phyloP scores from a whole-genome alignment of 2,797 vertebrate species.

The Dermochelys coriacea region DNA sequence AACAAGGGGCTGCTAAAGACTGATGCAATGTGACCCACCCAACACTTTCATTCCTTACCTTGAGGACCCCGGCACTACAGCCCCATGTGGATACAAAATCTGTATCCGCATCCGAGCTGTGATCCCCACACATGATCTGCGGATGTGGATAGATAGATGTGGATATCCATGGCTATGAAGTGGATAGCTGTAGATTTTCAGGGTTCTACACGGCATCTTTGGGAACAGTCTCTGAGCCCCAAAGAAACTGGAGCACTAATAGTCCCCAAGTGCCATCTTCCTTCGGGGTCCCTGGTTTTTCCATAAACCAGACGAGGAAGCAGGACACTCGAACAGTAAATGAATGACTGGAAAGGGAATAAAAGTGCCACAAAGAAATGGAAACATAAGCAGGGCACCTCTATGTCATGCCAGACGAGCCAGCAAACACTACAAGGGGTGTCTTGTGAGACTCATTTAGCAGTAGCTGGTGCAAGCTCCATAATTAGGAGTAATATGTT shows the following conservation, averaged over 20 bases:
- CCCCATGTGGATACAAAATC: no score
- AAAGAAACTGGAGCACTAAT: neutral
- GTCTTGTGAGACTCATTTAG: fast-evolving
- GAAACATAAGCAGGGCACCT: neutral
- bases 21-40: neutral
- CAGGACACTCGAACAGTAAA: neutral
- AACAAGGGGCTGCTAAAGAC: neutral
- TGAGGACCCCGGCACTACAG: neutral
- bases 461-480: neutral
- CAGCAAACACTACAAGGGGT: neutral
- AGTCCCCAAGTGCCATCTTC: neutral
- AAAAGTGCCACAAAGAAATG: neutral
- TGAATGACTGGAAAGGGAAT: neutral
- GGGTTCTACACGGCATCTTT: neutral
- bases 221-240: neutral
- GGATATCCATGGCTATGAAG: no score
- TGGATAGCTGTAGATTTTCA: no score
- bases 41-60: neutral
- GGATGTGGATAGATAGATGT: no score
- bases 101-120: no score
- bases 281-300: neutral
- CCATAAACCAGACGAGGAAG: neutral
- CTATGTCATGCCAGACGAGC: fast-evolving
- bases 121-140: no score
- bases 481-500: neutral